Evolutionary conservation across 2,113 vertebrate species (phyloP).

Genomic region (Xenus cinereus): DNA sequence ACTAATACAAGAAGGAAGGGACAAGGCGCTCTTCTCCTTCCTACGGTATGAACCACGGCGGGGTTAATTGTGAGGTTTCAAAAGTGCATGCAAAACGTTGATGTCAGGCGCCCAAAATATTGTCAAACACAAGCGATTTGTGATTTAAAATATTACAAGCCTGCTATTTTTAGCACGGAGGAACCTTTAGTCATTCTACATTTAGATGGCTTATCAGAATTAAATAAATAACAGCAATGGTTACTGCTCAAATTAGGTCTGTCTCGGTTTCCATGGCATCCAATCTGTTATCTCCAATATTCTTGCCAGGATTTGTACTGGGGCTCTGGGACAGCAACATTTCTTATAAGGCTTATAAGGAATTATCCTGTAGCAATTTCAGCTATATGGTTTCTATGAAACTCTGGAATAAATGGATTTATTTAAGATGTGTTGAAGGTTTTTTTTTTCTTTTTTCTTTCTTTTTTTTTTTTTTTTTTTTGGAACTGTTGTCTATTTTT

Average conservation of each 20-base stretch:
- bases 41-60: accelerated
- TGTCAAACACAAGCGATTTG: slow-evolving; percentile 55
- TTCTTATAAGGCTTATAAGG: slow-evolving; percentile 63
- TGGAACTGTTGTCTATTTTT: slow-evolving; percentile 42
- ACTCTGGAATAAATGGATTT: slow-evolving; percentile 48
- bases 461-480: not conserved
- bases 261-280: slow-evolving; percentile 76
- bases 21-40: not conserved
- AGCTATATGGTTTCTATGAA: slow-evolving; percentile 56
- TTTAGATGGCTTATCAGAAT: slow-evolving; percentile 72
- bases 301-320: slow-evolving; percentile 64
- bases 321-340: slow-evolving; percentile 54
- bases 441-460: not conserved
- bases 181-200: slow-evolving; percentile 57
- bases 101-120: slow-evolving; percentile 52
- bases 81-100: not conserved
- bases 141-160: slow-evolving; percentile 61
- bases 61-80: not conserved
- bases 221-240: slow-evolving; percentile 71
- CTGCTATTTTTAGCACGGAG: slow-evolving; percentile 69
- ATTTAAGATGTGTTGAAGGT: not conserved
- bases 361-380: slow-evolving; percentile 58
- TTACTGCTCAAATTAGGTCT: slow-evolving; percentile 73
- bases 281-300: slow-evolving; percentile 71
- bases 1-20: not conserved